Conservation (phyloP, 2,888 invertebrate species). For the Aspidiotus rigidus region DNA sequence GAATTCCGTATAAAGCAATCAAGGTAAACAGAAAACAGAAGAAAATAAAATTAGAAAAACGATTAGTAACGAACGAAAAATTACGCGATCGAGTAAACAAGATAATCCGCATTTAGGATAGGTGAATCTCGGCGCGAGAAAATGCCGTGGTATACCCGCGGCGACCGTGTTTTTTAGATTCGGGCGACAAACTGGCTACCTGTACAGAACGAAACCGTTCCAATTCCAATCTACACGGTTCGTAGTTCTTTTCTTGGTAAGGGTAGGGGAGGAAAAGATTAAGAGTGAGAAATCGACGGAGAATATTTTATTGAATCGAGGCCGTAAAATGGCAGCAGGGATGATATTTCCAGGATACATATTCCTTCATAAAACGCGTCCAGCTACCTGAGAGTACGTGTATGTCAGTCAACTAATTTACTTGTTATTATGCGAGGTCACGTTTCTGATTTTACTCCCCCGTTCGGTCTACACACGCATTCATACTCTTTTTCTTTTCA, state of each 20-base stretch:
- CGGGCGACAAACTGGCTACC: conserved; percentile 26
- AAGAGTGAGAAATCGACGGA: too few relatives aligned
- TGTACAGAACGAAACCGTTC: not conserved
- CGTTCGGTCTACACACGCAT: not conserved
- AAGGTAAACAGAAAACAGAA: not conserved
- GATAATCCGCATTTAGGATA: not conserved
- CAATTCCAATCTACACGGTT: too few relatives aligned
- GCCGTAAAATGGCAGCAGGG: conserved; percentile 12
- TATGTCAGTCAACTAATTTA: conserved; percentile 19
- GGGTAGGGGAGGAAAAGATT: too few relatives aligned
- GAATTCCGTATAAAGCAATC: not conserved
- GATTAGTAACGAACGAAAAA: not conserved
- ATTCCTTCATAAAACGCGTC: not conserved
- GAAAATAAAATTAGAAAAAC: conserved; percentile 6
- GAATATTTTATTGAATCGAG: not conserved
- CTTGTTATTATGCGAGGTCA: conserved; percentile 19
- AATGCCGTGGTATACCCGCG: not conserved
- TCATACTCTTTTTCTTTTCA: not conserved
- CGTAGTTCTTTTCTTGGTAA: too few relatives aligned
- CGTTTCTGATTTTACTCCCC: conserved; percentile 19
- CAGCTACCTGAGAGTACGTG: conserved; percentile 16
- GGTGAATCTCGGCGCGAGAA: not conserved
- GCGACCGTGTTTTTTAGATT: too few relatives aligned
- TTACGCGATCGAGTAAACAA: not conserved
- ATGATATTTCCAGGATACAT: not conserved